Evolutionary conservation across 1,140 invertebrate genomes (phyloP).

Genomic region (Meloidogyne floridensis): DNA sequence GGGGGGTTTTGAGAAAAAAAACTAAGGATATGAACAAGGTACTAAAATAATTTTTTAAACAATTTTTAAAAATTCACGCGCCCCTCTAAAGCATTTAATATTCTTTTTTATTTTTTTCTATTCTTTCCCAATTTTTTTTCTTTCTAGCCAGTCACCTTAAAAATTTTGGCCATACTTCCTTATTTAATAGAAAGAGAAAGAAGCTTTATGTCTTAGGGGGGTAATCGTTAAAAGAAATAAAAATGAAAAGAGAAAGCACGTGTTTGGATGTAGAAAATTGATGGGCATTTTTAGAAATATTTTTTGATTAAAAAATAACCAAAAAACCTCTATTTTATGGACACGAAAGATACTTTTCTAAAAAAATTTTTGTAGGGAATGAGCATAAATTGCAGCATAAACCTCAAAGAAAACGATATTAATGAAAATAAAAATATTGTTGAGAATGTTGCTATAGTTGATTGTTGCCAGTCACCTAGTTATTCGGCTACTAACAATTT

Average conservation of each 20-base stretch:
- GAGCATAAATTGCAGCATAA: background rate
- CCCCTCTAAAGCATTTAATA: too few species aligned
- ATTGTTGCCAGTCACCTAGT: background rate
- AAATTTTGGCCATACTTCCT: background rate
- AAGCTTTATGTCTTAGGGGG: background rate
- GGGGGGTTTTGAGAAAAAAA: too few species aligned
- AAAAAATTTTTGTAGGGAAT: background rate
- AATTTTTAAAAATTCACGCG: too few species aligned
- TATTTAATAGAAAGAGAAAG: background rate
- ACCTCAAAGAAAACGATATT: background rate
- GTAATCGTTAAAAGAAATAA: background rate
- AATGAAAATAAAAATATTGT: conserved; percentile 9
- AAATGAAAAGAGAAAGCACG: background rate
- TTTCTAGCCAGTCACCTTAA: background rate
- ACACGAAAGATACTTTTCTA: too few species aligned
- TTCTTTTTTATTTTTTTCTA: too few species aligned
- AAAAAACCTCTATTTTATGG: too few species aligned
- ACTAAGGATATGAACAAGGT: too few species aligned
- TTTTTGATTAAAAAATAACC: background rate
- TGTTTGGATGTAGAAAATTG: background rate
- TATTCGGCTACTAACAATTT: background rate
- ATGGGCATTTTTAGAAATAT: background rate
- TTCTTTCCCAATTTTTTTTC: too few species aligned
- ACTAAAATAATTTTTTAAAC: too few species aligned
- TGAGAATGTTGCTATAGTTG: conserved; percentile 1